Conservation (phyloP, 2,797 vertebrate species). For the Danionella dracula region DNA sequence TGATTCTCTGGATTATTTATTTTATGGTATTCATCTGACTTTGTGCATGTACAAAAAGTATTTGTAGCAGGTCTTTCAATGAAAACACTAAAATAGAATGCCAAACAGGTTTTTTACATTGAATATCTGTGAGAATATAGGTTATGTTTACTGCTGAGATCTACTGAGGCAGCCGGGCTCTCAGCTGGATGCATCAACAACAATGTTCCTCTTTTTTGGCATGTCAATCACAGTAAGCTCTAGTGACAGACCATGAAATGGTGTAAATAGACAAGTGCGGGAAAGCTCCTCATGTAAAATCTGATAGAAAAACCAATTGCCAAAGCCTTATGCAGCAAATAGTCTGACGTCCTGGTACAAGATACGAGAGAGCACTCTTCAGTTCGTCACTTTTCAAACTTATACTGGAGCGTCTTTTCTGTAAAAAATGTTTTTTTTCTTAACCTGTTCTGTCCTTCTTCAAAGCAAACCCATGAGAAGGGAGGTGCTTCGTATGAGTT, state of each 20-base stretch:
- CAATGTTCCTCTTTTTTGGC: background rate
- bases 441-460: too few species aligned
- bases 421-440: too few species aligned
- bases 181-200: slow-evolving; percentile 16
- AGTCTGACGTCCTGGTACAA: background rate
- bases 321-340: background rate
- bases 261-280: slow-evolving; percentile 6
- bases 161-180: background rate
- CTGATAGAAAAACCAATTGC: background rate
- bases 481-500: too few species aligned
- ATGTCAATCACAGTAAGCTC: slow-evolving; percentile 27
- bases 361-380: background rate
- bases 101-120: too few species aligned
- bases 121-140: background rate
- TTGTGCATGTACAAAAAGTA: too few species aligned
- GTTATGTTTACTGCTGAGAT: background rate
- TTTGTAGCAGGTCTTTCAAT: too few species aligned
- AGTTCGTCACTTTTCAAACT: background rate
- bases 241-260: slow-evolving; percentile 24
- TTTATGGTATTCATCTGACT: too few species aligned
- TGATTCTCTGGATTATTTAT: too few species aligned
- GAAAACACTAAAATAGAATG: too few species aligned
- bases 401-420: too few species aligned
- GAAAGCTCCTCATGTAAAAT: background rate
- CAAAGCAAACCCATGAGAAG: too few species aligned